Evolutionary conservation across 2,797 vertebrate species (phyloP).

Genomic region (Halcyon chelicuti): DNA sequence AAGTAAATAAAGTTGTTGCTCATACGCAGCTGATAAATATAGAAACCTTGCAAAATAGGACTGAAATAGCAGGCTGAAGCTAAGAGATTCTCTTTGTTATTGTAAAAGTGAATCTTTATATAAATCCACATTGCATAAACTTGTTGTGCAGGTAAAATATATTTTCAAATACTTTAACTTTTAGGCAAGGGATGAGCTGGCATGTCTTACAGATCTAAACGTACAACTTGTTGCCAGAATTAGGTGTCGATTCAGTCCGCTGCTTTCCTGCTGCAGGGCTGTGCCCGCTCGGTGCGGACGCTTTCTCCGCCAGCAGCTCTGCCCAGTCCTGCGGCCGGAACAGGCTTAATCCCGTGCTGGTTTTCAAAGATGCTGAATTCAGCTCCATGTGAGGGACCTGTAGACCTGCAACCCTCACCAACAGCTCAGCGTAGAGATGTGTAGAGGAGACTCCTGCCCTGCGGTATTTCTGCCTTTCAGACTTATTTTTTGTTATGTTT

Average conservation of each 20-base stretch:
- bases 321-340: neutral
- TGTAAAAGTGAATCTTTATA: neutral
- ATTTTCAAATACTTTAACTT: neutral
- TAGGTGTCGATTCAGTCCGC: fast-evolving
- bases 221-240: neutral
- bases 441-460: neutral
- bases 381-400: neutral
- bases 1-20: neutral
- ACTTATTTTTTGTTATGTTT: neutral
- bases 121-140: neutral
- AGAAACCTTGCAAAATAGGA: neutral
- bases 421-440: neutral
- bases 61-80: neutral
- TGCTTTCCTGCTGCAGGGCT: neutral
- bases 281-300: neutral
- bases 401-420: neutral
- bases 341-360: neutral
- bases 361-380: neutral
- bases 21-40: neutral
- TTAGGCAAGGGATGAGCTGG: neutral
- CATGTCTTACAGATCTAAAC: neutral
- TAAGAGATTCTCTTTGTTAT: neutral
- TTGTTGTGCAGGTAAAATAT: neutral
- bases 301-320: neutral
- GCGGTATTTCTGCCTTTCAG: neutral